Base-by-base conservation (phyloP, 1,140 invertebrate genomes). In the Nasonia giraulti region DNA sequence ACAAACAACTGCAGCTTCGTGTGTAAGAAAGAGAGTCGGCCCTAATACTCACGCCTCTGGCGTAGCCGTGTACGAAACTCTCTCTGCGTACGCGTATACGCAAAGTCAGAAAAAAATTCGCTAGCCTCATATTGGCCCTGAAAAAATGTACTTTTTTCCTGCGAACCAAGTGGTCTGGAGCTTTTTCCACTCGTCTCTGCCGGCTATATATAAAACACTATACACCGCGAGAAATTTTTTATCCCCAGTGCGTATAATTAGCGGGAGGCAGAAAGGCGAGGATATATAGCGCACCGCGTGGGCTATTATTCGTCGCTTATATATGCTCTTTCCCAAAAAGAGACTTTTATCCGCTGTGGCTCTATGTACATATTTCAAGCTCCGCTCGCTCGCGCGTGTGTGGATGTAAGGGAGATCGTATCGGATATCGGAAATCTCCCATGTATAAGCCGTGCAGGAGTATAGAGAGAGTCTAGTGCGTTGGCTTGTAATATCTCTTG, bases 401-500 rank as follows among this genome's bases (percentile, higher is more conserved):
- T 17, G 17, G 23, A 8, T n/a, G 27, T 31, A 74, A 77, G 40
- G 7, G 73, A 7, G 74, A 77, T 50, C 40, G 20, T 83, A 83
- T 50, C n/a, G 62, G 82, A 69, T 83, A 83, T 83, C 62, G 74
- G 27, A 17, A 37, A 83, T 83, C 62, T 27, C 14, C 37, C 33
- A 82, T 83, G 23, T 44, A 80, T 62, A 62, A 62, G 55, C 20
- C 55, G 33, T 37, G 33, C 33, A 6, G 33, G 33, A 37, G 33
- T 37, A 37, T 0, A 8, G 47, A 47, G 47, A 17, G 47, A 50
- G 2, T 50, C 55, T 62, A 62, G 55, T 62, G 55, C 17, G 17
- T 62, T 17, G 55, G 55, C 20, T n/a, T 62, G 55, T 62, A 62
- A 62, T 76, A 76, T 55, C 40, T 74, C 50, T 82, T 66, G 68